Evolutionary conservation across 2,113 vertebrate species (phyloP).

Genomic region (Junco hyemalis): DNA sequence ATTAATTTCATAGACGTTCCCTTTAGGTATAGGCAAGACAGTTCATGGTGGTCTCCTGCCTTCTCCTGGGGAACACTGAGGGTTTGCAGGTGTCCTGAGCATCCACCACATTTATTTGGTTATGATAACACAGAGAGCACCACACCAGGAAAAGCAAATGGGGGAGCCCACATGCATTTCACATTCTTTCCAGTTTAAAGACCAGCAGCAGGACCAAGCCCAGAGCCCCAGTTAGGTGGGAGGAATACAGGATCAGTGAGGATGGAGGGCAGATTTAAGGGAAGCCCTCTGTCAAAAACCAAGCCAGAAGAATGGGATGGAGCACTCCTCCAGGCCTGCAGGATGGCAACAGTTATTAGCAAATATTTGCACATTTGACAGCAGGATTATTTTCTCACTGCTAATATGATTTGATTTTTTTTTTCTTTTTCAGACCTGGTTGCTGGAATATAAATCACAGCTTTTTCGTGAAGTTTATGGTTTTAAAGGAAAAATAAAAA

Average conservation of each 20-base stretch:
- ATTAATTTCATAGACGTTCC: conserved; percentile 48
- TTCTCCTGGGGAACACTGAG: neutral
- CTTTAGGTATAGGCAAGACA: neutral
- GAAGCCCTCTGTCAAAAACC: conserved; percentile 30
- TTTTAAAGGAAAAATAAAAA: neutral
- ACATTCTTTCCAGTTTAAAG: neutral
- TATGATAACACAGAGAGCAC: neutral
- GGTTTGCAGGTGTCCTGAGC: neutral
- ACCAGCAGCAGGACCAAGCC: neutral
- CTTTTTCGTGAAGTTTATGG: conserved; percentile 22
- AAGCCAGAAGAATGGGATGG: neutral
- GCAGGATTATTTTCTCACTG: conserved; percentile 59
- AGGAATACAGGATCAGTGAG: conserved; percentile 29
- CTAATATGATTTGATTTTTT: neutral
- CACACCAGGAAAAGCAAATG: neutral
- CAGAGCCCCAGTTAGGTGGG: neutral
- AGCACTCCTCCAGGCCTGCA: conserved; percentile 17
- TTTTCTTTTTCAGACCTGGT: conserved; percentile 4
- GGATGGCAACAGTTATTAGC: neutral
- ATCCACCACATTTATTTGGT: neutral
- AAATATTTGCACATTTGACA: conserved; percentile 59
- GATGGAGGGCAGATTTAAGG: neutral
- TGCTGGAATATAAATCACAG: conserved; percentile 32
- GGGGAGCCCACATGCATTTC: neutral
- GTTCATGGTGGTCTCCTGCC: neutral